Percentiles rank a stretch among this genome's conserved stretches.
Conservation (phyloP, 2,797 vertebrate species). For the Australoheros facetus region DNA sequence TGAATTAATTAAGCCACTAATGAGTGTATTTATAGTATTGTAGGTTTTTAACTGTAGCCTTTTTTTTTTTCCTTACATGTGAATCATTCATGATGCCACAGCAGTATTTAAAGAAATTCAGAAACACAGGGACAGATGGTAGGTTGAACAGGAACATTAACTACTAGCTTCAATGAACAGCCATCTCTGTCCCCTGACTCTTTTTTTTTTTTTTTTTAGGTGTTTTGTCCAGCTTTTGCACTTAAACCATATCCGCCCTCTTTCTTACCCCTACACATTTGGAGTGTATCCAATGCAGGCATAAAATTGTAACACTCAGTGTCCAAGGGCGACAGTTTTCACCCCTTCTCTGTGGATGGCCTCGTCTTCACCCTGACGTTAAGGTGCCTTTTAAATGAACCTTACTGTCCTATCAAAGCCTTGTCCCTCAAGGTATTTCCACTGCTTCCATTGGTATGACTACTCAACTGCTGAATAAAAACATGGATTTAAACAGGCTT, state of each 20-base stretch:
- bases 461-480: slow-evolving; percentile 36
- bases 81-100: slow-evolving; percentile 19
- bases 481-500: slow-evolving; percentile 29
- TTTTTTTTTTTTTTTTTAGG: slow-evolving; percentile 37
- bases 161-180: slow-evolving; percentile 27
- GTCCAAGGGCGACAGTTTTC: slow-evolving; percentile 54
- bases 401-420: slow-evolving; percentile 43
- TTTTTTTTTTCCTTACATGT: slow-evolving; percentile 23
- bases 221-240: slow-evolving; percentile 45
- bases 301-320: slow-evolving; percentile 45
- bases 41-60: slow-evolving; percentile 12
- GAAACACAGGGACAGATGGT: slow-evolving; percentile 20
- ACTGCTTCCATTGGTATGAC: slow-evolving; percentile 35
- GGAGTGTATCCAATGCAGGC: slow-evolving; percentile 39
- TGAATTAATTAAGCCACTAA: slow-evolving; percentile 25
- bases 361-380: slow-evolving; percentile 51
- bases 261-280: slow-evolving; percentile 31
- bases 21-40: slow-evolving; percentile 34
- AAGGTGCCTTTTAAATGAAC: slow-evolving; percentile 61
- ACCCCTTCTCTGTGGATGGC: slow-evolving; percentile 56
- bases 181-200: slow-evolving; percentile 42
- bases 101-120: slow-evolving; percentile 15
- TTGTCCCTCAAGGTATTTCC: slow-evolving; percentile 39
- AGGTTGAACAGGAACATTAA: slow-evolving; percentile 42
- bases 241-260: slow-evolving; percentile 23